A percentile compares a stretch with the other conserved stretches of the same genome.
Conservation (phyloP, 1,140 invertebrate species). For the Carcinoscorpius rotundicauda region DNA sequence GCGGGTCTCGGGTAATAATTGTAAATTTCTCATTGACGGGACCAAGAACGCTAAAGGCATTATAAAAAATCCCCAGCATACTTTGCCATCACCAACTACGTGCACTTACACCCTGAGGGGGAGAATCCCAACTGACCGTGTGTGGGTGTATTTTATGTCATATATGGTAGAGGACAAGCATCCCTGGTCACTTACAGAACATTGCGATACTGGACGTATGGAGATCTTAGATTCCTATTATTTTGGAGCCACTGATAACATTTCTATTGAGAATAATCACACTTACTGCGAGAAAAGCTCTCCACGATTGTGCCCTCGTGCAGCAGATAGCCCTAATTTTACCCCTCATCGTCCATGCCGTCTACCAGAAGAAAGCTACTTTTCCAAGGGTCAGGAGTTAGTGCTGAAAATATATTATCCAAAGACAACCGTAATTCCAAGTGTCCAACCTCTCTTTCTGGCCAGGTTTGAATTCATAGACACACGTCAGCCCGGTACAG, state of each 20-base stretch:
- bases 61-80: slow-evolving; percentile 62
- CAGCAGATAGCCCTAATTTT: slow-evolving; percentile 20
- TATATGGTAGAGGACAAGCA: slow-evolving; percentile 23
- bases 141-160: slow-evolving; percentile 67
- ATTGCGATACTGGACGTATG: slow-evolving; percentile 20
- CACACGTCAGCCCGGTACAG: slow-evolving; percentile 20
- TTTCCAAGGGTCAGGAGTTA: slow-evolving; percentile 22
- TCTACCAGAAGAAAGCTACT: slow-evolving; percentile 24
- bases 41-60: slow-evolving; percentile 57
- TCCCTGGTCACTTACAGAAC: slow-evolving; percentile 19
- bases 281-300: slow-evolving; percentile 23
- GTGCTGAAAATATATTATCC: slow-evolving; percentile 20
- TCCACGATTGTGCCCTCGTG: slow-evolving; percentile 23
- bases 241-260: no score
- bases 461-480: slow-evolving; percentile 24
- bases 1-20: slow-evolving; percentile 47
- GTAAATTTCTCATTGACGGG: slow-evolving; percentile 71
- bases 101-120: slow-evolving; percentile 72
- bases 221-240: slow-evolving; percentile 3
- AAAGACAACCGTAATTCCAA: slow-evolving; percentile 18
- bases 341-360: slow-evolving; percentile 23
- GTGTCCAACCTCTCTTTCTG: slow-evolving; percentile 14
- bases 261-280: no score
- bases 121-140: slow-evolving; percentile 50
- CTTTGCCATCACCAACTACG: slow-evolving; percentile 66